Evolutionary conservation across 2,113 vertebrate genomes (phyloP).

Genomic region (Propithecus coquereli): DNA sequence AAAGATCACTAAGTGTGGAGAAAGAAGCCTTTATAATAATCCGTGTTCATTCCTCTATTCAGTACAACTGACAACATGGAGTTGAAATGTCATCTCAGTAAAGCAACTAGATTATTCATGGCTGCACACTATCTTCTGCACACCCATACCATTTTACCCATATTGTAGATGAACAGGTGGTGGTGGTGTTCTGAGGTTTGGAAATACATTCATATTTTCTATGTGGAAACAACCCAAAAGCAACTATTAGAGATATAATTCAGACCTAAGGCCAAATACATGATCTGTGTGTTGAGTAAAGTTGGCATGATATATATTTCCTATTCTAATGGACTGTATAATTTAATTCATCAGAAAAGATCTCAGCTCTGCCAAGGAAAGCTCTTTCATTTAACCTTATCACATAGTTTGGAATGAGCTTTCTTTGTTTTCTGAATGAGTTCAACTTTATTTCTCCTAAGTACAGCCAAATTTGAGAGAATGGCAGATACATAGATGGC

Average conservation of each 20-base stretch:
- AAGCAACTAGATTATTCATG: neutral
- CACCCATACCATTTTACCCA: neutral
- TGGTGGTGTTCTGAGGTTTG: neutral
- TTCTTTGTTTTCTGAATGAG: constrained; percentile 42
- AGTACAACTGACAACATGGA: neutral
- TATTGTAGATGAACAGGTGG: neutral
- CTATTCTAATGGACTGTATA: constrained; percentile 47
- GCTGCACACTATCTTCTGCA: neutral
- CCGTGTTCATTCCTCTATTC: neutral
- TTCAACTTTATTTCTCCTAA: constrained; percentile 40
- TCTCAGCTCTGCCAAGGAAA: constrained; percentile 13
- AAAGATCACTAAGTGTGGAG: neutral
- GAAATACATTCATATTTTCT: neutral
- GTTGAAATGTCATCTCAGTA: neutral
- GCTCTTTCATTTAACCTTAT: constrained; percentile 56
- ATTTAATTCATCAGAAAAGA: constrained; percentile 60
- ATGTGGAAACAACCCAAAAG: constrained; percentile 22
- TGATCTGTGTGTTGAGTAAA: constrained; percentile 25
- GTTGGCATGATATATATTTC: constrained; percentile 42
- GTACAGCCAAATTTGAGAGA: neutral
- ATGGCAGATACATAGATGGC: neutral
- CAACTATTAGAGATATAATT: constrained; percentile 30
- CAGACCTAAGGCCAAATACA: neutral
- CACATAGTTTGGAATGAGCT: neutral
- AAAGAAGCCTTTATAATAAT: neutral